Percentiles rank a stretch among this genome's conserved stretches.
phyloP scores from a whole-genome alignment of 2,888 invertebrate species.

The Netelia inedita region DNA sequence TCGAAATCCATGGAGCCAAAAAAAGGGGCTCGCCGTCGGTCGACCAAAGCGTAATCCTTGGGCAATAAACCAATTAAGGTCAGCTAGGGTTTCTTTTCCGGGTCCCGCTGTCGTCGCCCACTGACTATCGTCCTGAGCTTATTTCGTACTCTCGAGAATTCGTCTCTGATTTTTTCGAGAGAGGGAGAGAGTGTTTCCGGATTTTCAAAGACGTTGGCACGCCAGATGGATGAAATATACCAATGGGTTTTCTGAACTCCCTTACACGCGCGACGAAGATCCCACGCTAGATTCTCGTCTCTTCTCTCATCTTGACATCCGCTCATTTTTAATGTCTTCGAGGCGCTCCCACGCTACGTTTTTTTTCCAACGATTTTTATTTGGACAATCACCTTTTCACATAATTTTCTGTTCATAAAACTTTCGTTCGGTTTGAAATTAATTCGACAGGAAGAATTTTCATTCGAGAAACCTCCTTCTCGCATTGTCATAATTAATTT shows the following conservation, averaged over 20 bases:
- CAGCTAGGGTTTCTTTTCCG: constrained; percentile 60
- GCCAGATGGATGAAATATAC: constrained; percentile 53
- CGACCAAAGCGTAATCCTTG: constrained; percentile 75
- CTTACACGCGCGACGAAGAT: no score
- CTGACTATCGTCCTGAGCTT: constrained; percentile 50
- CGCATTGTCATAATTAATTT: no score
- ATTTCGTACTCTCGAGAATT: constrained; percentile 28
- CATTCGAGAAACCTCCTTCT: no score
- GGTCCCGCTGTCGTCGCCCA: constrained; percentile 39
- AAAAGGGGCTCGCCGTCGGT: constrained; percentile 71
- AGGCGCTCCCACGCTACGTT: constrained; percentile 2
- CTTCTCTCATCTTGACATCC: no score
- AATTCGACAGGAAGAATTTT: no score
- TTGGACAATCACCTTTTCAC: neutral
- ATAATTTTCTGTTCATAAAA: no score
- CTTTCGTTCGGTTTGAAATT: no score
- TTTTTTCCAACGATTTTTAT: constrained; percentile 17
- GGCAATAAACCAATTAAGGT: constrained; percentile 82
- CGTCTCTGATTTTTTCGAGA: constrained; percentile 25
- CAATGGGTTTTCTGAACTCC: constrained; percentile 33
- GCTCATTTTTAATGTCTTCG: no score
- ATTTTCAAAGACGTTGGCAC: constrained; percentile 46
- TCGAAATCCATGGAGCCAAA: constrained; percentile 49
- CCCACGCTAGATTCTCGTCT: no score
- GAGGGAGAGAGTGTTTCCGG: constrained; percentile 49